These are phyloP conservation scores for Parochlus steinenii DNA, from an alignment of 2,888 invertebrate species.

Conservation along the genomic window DNA sequence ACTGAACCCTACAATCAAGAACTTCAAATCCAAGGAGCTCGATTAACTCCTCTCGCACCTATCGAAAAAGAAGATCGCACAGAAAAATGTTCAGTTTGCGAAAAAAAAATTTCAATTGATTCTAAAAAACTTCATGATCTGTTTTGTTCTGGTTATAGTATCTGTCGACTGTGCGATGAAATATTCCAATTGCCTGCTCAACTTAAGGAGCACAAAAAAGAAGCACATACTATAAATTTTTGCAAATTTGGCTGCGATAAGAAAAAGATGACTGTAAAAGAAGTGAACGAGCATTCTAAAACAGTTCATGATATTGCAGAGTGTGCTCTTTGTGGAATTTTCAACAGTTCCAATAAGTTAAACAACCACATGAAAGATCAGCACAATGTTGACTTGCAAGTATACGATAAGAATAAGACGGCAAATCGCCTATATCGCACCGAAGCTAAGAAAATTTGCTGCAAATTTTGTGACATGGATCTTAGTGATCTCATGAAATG, in stretches of 20 bases:
- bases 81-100: constrained; percentile 9
- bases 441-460: constrained; percentile 8
- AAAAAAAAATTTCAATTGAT: constrained; percentile 5
- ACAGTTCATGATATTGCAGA: constrained; percentile 7
- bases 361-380: constrained; percentile 9
- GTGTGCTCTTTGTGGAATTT: constrained; percentile 5
- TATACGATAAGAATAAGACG: constrained; percentile 8
- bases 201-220: not conserved
- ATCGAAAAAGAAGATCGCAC: not conserved
- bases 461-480: constrained; percentile 12
- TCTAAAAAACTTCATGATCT: constrained; percentile 5
- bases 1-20: not conserved
- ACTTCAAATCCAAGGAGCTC: constrained; percentile 2
- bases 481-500: constrained; percentile 6
- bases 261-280: constrained; percentile 2
- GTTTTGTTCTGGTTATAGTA: constrained; percentile 9
- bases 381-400: constrained; percentile 11
- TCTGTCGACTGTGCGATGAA: constrained; percentile 5
- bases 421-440: constrained; percentile 7
- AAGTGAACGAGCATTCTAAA: constrained; percentile 6
- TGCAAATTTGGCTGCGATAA: constrained; percentile 11
- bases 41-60: not conserved
- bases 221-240: constrained; percentile 1
- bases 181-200: not conserved
- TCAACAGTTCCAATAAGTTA: constrained; percentile 3